phyloP scores from a whole-genome alignment of 2,888 invertebrate genomes.

The Latheticus oryzae region DNA sequence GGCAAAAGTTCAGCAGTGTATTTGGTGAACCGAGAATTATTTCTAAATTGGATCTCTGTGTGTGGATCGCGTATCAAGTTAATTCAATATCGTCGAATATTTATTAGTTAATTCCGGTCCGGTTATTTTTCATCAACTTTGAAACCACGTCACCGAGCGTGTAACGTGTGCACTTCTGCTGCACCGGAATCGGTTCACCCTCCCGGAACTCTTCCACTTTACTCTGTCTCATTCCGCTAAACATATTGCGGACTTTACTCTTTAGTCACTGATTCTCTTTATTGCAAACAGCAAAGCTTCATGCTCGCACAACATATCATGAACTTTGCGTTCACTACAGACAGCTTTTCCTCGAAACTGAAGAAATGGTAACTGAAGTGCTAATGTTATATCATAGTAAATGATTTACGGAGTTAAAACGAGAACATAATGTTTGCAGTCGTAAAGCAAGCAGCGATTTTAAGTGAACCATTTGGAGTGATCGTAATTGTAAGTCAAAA shows the following conservation, averaged over 20 bases:
- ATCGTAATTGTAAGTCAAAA: slow-evolving; percentile 13
- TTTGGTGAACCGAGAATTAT: slow-evolving; percentile 46
- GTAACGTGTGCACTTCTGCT: slow-evolving; percentile 52
- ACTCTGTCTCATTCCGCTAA: slow-evolving; percentile 29
- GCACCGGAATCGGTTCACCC: slow-evolving; percentile 42
- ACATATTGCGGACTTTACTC: slow-evolving; percentile 26
- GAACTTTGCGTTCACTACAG: slow-evolving; percentile 10
- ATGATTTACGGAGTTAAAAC: no score
- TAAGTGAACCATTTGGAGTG: slow-evolving; percentile 1
- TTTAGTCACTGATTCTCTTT: slow-evolving; percentile 1
- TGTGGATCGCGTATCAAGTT: slow-evolving; percentile 47
- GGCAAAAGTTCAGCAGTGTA: slow-evolving; percentile 31
- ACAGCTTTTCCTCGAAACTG: no score
- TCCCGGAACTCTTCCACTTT: slow-evolving; percentile 31
- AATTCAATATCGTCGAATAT: slow-evolving; percentile 55
- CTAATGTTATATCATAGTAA: no score
- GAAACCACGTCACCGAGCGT: slow-evolving; percentile 54
- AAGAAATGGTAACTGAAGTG: no score
- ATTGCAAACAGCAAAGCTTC: neutral
- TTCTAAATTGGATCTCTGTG: slow-evolving; percentile 48
- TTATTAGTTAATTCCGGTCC: slow-evolving; percentile 55
- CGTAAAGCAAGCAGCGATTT: no score
- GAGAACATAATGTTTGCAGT: no score
- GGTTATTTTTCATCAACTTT: slow-evolving; percentile 58
- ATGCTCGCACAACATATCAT: slow-evolving; percentile 2